Evolutionary conservation across 2,888 invertebrate genomes (phyloP).

Genomic region (Thysanoteuthis rhombus): DNA sequence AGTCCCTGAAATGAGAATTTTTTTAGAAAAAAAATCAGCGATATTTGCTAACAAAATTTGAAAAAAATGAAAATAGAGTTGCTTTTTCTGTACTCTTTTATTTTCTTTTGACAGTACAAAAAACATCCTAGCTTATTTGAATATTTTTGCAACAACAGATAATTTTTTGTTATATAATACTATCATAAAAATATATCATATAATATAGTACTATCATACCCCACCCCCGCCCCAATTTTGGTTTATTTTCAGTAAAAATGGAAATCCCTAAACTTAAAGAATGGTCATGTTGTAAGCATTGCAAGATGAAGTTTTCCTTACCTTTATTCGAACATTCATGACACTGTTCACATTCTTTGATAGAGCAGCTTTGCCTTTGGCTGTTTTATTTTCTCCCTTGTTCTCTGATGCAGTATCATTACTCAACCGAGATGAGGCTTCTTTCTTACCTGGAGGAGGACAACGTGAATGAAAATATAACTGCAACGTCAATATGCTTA

Average conservation of each 20-base stretch:
- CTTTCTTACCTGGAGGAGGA: constrained; percentile 38
- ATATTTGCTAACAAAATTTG: neutral
- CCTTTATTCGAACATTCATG: constrained; percentile 28
- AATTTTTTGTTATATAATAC: no score
- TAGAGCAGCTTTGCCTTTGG: constrained; percentile 36
- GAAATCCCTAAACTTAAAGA: no score
- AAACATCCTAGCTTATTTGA: no score
- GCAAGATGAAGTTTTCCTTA: neutral
- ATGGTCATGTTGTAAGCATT: neutral
- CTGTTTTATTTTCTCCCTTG: constrained; percentile 35
- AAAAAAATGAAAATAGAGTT: neutral
- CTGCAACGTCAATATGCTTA: neutral
- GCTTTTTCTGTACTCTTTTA: no score
- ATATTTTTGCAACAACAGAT: no score
- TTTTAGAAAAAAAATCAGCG: constrained; percentile 1
- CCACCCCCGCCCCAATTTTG: no score
- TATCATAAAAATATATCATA: no score
- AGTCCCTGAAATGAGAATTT: constrained; percentile 73
- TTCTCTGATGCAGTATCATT: constrained; percentile 31
- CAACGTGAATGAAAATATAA: neutral
- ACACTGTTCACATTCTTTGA: constrained; percentile 15
- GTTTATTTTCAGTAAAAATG: no score
- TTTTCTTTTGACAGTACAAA: no score
- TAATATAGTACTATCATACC: no score
- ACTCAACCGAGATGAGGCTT: constrained; percentile 34